Conservation (phyloP, 2,113 vertebrate genomes). For the Heterotilapia buettikoferi region DNA sequence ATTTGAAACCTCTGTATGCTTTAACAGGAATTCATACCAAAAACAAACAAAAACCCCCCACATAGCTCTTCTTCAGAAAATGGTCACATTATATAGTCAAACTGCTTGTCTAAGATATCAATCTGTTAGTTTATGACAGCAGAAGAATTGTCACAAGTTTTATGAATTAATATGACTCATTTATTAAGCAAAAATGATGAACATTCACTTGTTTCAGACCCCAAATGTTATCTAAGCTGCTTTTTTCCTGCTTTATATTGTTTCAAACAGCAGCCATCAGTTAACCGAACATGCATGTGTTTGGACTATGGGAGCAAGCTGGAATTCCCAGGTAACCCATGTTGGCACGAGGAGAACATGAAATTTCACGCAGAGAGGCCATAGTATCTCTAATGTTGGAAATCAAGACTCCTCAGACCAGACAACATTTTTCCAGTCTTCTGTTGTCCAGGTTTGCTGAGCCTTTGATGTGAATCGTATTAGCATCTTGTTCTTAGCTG, state of each 20-base stretch:
- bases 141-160: background rate
- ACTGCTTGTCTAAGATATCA: background rate
- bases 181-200: background rate
- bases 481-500: background rate
- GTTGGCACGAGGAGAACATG: background rate
- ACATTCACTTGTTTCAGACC: background rate
- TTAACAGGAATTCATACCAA: background rate
- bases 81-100: background rate
- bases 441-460: background rate
- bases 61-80: background rate
- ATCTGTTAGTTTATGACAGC: background rate
- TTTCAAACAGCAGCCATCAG: background rate
- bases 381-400: background rate
- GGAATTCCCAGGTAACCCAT: background rate
- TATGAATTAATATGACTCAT: background rate
- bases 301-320: background rate
- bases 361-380: background rate
- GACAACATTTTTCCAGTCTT: background rate
- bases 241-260: background rate
- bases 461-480: background rate
- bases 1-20: background rate
- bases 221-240: background rate
- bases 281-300: background rate
- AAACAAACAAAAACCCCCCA: rapidly evolving
- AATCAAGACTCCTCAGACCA: background rate